Base-by-base conservation (phyloP, 92 coral and sea anemone species). In the Plumapathes pennacea region DNA sequence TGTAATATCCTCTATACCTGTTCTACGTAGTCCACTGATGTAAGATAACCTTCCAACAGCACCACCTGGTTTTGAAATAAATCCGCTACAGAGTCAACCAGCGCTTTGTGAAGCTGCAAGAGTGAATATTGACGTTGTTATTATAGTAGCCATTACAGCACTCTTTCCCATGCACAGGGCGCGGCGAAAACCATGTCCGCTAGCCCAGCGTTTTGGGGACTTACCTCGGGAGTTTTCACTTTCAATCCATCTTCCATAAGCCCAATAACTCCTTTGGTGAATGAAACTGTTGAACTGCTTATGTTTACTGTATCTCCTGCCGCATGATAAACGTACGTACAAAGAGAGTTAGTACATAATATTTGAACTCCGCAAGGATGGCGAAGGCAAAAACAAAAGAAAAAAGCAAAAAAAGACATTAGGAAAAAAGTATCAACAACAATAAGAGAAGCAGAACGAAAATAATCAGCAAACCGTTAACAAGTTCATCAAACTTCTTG, bases 31-130 rank as follows among this genome's bases (percentile, higher is more conserved):
- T 80, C 85, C 15, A 86, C 77, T 34, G 96, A 82, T 26, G 88
- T 78, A 33, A 92, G 82, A 12, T 85, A 85, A 31, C 71, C 81
- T 36, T 89, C 96, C 54, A 92, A 92, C 54, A 74, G 92, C 14
- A 89, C 80, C 2, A 92, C 84, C 60, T 92, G 98, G 67, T 89
- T 92, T 47, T 92, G 83, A 40, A 92, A 88, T 14, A 92, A 64
- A 36, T 87, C 95, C 22, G 80, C 95, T 24, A 82, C 84, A 47
- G 89, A 87, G 25, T 82, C 74, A 10, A 87, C 86, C 24, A 87
- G 70, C 67, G 67, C 78, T 17, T 74, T 51, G 51, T 87, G 86
- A n/a, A 87, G 57, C 88, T 81, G 51, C 28, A 38, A 38, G 24
- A n/a, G n/a, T n/a, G n/a, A n/a, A n/a, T n/a, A n/a, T n/a, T n/a